Evolutionary conservation across 2,113 vertebrate genomes (phyloP).

Genomic region (Myocastor coypus): DNA sequence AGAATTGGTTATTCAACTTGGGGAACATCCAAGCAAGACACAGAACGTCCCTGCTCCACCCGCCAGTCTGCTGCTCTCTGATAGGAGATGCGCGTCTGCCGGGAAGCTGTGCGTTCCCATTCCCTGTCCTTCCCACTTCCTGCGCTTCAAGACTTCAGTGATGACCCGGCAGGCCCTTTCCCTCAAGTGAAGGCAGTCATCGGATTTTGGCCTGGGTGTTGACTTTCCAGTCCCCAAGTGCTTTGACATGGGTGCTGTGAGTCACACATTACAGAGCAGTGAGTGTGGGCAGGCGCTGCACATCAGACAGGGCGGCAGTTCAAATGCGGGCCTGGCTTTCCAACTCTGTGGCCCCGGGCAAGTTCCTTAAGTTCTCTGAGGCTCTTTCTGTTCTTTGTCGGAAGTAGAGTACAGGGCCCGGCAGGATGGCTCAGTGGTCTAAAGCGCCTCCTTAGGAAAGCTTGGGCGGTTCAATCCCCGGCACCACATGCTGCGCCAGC

Average conservation of each 20-base stretch:
- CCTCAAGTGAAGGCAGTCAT: not conserved
- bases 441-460: no score
- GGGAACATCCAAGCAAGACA: no score
- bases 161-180: not conserved
- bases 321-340: not conserved
- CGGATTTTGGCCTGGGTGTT: not conserved
- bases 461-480: no score
- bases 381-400: not conserved
- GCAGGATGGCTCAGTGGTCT: no score
- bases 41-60: no score
- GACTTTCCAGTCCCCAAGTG: not conserved
- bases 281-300: not conserved
- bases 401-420: not conserved
- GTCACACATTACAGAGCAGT: not conserved
- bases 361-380: not conserved
- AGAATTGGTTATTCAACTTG: no score
- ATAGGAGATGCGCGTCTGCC: not conserved
- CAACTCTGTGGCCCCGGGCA: not conserved
- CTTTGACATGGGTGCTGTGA: not conserved
- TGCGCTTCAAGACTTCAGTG: not conserved
- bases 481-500: no score
- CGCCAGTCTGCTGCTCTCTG: no score
- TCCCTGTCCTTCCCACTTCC: not conserved
- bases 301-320: not conserved
- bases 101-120: constrained; percentile 44